Evolutionary conservation across 1,140 invertebrate species (phyloP).

Genomic region (Lepidotrigona ventralis): DNA sequence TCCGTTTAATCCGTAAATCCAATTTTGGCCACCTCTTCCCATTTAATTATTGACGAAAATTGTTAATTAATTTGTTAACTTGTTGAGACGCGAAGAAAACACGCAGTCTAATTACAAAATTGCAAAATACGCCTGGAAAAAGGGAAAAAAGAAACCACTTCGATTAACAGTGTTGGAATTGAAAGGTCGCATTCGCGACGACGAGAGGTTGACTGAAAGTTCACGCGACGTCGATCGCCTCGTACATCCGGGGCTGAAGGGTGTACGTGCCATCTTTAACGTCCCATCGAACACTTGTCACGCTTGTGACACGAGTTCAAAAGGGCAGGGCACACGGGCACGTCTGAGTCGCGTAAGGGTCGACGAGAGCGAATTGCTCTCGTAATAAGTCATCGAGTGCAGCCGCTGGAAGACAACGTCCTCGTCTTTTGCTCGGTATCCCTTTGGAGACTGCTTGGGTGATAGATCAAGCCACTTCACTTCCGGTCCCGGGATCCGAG

Average conservation of each 20-base stretch:
- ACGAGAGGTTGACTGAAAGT: background rate
- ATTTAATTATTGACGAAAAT: too few species aligned
- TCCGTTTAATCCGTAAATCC: too few species aligned
- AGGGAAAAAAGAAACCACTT: too few species aligned
- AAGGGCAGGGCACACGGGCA: conserved; percentile 17
- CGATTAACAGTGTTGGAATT: background rate
- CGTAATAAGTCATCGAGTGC: conserved; percentile 72
- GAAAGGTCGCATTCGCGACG: background rate
- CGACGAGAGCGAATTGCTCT: conserved; percentile 65
- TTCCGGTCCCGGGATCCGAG: conserved; percentile 63
- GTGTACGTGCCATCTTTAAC: conserved; percentile 45
- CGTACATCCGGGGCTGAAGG: background rate
- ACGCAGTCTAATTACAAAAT: background rate
- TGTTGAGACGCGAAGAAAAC: too few species aligned
- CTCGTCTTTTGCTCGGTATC: conserved; percentile 50
- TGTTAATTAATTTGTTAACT: too few species aligned
- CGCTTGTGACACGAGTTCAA: conserved; percentile 25
- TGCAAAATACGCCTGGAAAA: background rate
- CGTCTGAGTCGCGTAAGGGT: conserved; percentile 40
- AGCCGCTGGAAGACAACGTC: conserved; percentile 57
- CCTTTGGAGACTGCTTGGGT: conserved; percentile 49
- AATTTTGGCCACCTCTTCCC: too few species aligned
- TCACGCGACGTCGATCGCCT: background rate
- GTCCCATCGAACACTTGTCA: conserved; percentile 34
- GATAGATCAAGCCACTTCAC: conserved; percentile 71